Conservation (phyloP, 35 echinoderm and acorn worm species). For the Ptychodera flava region DNA sequence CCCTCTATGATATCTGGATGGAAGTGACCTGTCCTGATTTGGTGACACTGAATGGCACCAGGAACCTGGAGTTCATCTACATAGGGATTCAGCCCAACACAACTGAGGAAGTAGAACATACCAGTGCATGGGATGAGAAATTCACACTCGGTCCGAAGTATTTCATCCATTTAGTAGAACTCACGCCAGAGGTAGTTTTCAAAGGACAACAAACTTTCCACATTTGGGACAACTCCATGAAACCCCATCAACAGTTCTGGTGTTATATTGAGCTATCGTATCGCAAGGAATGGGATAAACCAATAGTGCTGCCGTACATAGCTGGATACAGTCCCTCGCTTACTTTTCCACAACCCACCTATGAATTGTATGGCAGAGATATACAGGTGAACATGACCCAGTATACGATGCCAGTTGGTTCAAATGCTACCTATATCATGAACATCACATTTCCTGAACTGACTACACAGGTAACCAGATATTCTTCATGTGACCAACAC, state of each 20-base stretch:
- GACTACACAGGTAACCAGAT: slow-evolving; percentile 34
- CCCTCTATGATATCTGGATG: slow-evolving; percentile 66
- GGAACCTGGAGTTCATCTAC: slow-evolving; percentile 37
- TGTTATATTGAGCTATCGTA: slow-evolving; percentile 55
- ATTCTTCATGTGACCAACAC: too few species aligned
- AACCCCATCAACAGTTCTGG: slow-evolving; percentile 44
- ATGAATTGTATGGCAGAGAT: slow-evolving; percentile 14
- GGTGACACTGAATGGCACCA: slow-evolving; percentile 22
- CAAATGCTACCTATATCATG: slow-evolving; percentile 66
- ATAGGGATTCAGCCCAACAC: slow-evolving; percentile 33
- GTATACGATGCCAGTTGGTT: slow-evolving; percentile 52
- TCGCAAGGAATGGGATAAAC: slow-evolving; percentile 17
- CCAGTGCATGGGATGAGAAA: slow-evolving; percentile 31
- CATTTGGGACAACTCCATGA: slow-evolving; percentile 61
- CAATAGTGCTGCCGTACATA: slow-evolving; percentile 8
- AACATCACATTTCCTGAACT: slow-evolving; percentile 67
- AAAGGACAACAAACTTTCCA: slow-evolving; percentile 60
- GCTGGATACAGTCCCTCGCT: neutral
- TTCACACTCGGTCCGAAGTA: slow-evolving; percentile 15
- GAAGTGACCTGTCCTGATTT: slow-evolving; percentile 66
- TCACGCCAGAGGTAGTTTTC: slow-evolving; percentile 32
- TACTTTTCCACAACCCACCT: slow-evolving; percentile 5
- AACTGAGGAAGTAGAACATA: slow-evolving; percentile 38
- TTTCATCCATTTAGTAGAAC: slow-evolving; percentile 37
- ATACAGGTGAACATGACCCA: slow-evolving; percentile 15